A percentile compares a stretch with the other conserved stretches of the same genome.
These are phyloP conservation scores for Salvelinus namaycush DNA, from an alignment of 2,113 vertebrate genomes.

Conservation along the genomic window DNA sequence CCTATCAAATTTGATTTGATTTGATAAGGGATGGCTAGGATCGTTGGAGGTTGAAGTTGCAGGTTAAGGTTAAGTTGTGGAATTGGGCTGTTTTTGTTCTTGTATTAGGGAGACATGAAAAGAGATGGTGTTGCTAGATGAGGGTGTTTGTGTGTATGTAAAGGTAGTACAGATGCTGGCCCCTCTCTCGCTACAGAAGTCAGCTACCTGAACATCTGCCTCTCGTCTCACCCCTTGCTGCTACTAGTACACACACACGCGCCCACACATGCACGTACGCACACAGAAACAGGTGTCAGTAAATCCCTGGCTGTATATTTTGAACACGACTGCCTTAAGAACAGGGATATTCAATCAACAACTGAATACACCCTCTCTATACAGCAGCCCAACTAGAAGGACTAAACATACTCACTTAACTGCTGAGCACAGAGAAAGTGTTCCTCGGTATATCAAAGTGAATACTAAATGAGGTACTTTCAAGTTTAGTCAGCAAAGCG, in stretches of 20 bases:
- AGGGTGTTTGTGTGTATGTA: constrained; percentile 10
- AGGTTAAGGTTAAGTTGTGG: neutral
- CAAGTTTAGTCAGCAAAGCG: constrained; percentile 58
- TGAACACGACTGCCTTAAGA: neutral
- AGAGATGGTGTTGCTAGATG: constrained; percentile 32
- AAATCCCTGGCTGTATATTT: neutral
- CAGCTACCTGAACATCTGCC: constrained; percentile 42
- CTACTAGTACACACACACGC: neutral
- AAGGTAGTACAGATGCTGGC: constrained; percentile 32
- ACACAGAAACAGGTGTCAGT: constrained; percentile 21
- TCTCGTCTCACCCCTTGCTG: neutral
- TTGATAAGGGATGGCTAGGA: neutral
- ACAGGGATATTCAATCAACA: constrained; percentile 16
- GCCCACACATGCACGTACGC: neutral
- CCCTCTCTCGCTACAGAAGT: neutral
- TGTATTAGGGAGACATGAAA: constrained; percentile 5
- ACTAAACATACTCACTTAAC: constrained; percentile 37
- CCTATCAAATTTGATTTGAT: neutral
- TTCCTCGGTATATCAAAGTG: constrained; percentile 49
- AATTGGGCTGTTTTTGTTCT: constrained; percentile 24
- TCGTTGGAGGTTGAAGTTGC: neutral
- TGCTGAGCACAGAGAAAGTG: constrained; percentile 53
- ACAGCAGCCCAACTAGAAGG: constrained; percentile 23
- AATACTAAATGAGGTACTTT: constrained; percentile 63
- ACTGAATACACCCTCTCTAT: constrained; percentile 34